Conservation (phyloP, 1,140 invertebrate species). For the Delia radicum region DNA sequence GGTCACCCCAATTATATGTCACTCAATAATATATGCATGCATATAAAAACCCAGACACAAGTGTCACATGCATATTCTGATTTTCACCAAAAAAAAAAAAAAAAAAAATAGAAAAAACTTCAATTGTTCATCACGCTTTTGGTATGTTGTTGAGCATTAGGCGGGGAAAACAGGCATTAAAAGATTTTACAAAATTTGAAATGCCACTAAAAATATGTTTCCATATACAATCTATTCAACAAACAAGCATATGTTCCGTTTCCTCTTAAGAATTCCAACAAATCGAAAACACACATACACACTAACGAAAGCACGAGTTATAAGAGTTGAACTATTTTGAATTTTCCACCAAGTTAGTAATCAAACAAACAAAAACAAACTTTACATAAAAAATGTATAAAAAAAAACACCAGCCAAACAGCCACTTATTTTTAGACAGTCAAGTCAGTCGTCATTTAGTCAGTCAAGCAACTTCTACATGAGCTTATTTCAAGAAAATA, state of each 20-base stretch:
- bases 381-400: not conserved
- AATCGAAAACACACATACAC: too few species aligned
- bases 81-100: not conserved
- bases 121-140: not conserved
- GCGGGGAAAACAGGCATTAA: not conserved
- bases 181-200: not conserved
- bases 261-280: not conserved
- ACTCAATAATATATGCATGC: not conserved
- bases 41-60: not conserved
- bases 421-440: not conserved
- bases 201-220: not conserved
- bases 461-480: conserved; percentile 2
- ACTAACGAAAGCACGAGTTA: not conserved
- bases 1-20: not conserved
- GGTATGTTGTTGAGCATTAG: not conserved
- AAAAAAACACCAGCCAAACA: not conserved
- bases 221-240: not conserved
- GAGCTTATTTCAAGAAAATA: conserved; percentile 13
- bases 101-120: not conserved
- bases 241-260: not conserved
- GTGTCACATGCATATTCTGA: not conserved
- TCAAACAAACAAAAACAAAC: not conserved
- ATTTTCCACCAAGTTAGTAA: not conserved
- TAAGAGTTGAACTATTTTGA: not conserved
- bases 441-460: not conserved